Evolutionary conservation across 1,140 invertebrate genomes (phyloP).

Genomic region (Colletes gigas): DNA sequence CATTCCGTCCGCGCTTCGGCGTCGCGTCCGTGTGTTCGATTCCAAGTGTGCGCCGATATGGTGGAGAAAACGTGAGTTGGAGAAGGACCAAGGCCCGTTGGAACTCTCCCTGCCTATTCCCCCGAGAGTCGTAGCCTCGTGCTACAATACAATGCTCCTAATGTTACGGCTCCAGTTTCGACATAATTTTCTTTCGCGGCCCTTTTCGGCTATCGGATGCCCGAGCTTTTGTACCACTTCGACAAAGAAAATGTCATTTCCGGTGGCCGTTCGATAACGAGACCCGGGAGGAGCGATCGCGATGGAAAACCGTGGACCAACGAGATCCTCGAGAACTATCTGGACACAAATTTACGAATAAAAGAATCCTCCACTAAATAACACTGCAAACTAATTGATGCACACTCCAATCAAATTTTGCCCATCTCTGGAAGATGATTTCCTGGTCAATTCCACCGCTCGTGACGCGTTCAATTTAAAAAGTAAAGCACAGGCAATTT

Average conservation of each 20-base stretch:
- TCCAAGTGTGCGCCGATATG: constrained; percentile 49
- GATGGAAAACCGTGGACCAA: constrained; percentile 17
- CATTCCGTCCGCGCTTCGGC: constrained; percentile 59
- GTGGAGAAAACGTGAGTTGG: constrained; percentile 66
- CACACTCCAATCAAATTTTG: too few species aligned
- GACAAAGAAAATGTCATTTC: constrained; percentile 74
- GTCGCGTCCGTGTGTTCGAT: constrained; percentile 36
- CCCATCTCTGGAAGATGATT: too few species aligned
- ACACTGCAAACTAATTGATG: too few species aligned
- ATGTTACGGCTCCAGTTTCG: constrained; percentile 80
- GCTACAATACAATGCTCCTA: constrained; percentile 81
- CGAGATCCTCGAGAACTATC: too few species aligned
- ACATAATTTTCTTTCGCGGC: constrained; percentile 77
- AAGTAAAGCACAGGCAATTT: too few species aligned
- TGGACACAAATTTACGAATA: too few species aligned
- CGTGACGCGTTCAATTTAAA: too few species aligned
- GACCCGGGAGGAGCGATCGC: constrained; percentile 30
- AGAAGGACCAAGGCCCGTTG: constrained; percentile 64
- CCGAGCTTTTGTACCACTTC: constrained; percentile 64
- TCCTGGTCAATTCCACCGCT: too few species aligned
- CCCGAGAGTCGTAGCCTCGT: constrained; percentile 75
- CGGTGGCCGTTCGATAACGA: constrained; percentile 69
- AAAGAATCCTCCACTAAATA: too few species aligned
- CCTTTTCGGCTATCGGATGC: constrained; percentile 56
- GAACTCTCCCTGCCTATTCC: constrained; percentile 61